Evolutionary conservation across 2,888 invertebrate species (phyloP).

Genomic region (Homarus gammarus): DNA sequence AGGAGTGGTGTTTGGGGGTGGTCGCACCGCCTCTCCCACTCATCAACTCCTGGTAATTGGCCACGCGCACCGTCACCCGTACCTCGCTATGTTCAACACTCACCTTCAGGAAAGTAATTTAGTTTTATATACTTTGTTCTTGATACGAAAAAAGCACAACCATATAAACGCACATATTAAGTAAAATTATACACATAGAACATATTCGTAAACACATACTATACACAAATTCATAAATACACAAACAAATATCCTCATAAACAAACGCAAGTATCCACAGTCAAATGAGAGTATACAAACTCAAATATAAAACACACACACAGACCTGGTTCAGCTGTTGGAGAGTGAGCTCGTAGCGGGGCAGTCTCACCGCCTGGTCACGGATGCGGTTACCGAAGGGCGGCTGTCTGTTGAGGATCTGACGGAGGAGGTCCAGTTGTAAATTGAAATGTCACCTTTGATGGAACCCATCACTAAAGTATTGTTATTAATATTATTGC

Average conservation of each 20-base stretch:
- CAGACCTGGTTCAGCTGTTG: slow-evolving; percentile 78
- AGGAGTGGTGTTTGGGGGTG: slow-evolving; percentile 81
- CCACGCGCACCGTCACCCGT: slow-evolving; percentile 56
- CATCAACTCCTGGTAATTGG: slow-evolving; percentile 40
- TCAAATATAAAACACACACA: not conserved
- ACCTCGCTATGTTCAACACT: slow-evolving; percentile 57
- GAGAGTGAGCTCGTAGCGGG: slow-evolving; percentile 82
- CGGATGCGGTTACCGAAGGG: slow-evolving; percentile 86
- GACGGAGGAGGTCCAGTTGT: slow-evolving; percentile 69
- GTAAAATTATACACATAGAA: no score
- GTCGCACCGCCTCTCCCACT: slow-evolving; percentile 81
- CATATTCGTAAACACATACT: slow-evolving; percentile 36
- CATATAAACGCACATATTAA: no score
- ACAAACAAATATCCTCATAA: slow-evolving; percentile 1
- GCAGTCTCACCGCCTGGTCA: slow-evolving; percentile 84
- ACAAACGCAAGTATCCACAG: no score
- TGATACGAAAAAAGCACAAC: no score
- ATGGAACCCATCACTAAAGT: not conserved
- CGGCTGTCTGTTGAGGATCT: slow-evolving; percentile 87
- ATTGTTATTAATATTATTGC: not conserved
- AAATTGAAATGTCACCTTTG: not conserved
- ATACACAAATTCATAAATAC: no score
- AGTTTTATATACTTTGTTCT: no score
- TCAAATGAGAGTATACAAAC: no score
- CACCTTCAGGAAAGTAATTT: slow-evolving; percentile 45